Evolutionary conservation across 2,888 invertebrate species (phyloP).

Genomic region (Andricus quercusramuli): DNA sequence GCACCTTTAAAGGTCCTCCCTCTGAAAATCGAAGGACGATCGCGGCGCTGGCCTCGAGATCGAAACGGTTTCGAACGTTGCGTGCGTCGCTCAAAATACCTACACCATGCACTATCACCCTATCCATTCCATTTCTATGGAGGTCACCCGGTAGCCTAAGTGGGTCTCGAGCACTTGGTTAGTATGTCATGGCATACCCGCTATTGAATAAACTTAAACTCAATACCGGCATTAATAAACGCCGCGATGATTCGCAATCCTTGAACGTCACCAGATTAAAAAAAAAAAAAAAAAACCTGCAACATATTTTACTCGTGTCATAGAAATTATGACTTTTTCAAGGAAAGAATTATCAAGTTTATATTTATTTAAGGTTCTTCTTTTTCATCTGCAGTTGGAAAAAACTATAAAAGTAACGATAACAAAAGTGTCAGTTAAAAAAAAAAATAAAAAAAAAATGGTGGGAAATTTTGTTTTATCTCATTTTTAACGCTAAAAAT

Average conservation of each 20-base stretch:
- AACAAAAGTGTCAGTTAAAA: no score
- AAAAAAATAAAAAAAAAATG: no score
- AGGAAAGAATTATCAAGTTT: slow-evolving; percentile 38
- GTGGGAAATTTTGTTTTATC: no score
- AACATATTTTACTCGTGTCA: background rate
- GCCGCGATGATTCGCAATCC: slow-evolving; percentile 35
- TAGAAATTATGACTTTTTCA: background rate
- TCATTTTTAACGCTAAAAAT: no score
- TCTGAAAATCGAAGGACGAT: slow-evolving; percentile 69
- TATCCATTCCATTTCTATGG: slow-evolving; percentile 76
- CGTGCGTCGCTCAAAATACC: slow-evolving; percentile 59
- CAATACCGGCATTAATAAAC: slow-evolving; percentile 64
- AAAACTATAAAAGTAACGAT: no score
- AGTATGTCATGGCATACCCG: slow-evolving; percentile 78
- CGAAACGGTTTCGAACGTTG: slow-evolving; percentile 60
- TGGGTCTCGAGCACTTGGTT: slow-evolving; percentile 80
- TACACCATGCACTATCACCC: slow-evolving; percentile 73
- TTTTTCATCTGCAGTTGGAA: no score
- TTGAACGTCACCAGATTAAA: slow-evolving; percentile 29
- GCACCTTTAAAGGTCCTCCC: slow-evolving; percentile 66
- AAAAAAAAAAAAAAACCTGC: slow-evolving; percentile 32
- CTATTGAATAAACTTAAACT: slow-evolving; percentile 73
- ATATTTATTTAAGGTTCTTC: slow-evolving; percentile 40
- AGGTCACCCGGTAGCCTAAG: slow-evolving; percentile 77
- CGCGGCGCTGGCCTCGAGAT: slow-evolving; percentile 59